These are phyloP conservation scores for Leucoraja ocellata DNA, from an alignment of 2,797 vertebrate species.

Conservation along the genomic window DNA sequence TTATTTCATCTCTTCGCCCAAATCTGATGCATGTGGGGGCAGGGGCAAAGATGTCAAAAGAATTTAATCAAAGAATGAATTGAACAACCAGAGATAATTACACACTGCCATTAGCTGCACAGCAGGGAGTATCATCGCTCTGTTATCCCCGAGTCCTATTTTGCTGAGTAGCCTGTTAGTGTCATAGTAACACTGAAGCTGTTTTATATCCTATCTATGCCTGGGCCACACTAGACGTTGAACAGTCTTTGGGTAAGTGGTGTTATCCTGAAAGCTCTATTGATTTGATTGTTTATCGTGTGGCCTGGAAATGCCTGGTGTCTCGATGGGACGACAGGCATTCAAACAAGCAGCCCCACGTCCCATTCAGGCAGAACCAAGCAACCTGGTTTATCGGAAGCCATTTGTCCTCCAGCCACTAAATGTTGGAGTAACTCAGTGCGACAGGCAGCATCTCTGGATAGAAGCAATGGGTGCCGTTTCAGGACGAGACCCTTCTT, in stretches of 20 bases:
- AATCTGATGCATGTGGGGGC: not conserved
- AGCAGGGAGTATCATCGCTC: not conserved
- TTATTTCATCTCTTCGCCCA: not conserved
- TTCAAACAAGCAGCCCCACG: too few relatives aligned
- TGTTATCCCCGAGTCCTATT: too few relatives aligned
- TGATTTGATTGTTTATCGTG: not conserved
- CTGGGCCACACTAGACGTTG: not conserved
- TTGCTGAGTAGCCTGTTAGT: not conserved
- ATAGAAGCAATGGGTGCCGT: too few relatives aligned
- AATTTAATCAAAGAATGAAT: not conserved
- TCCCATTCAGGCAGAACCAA: too few relatives aligned
- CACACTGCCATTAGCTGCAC: not conserved
- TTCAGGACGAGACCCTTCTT: too few relatives aligned
- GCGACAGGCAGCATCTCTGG: too few relatives aligned
- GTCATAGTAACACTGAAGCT: not conserved
- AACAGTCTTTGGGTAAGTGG: not conserved
- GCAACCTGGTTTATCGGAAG: too few relatives aligned
- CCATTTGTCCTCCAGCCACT: too few relatives aligned
- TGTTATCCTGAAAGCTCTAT: not conserved
- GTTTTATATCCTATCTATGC: not conserved
- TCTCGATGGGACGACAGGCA: too few relatives aligned
- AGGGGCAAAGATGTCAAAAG: not conserved
- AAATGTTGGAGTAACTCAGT: too few relatives aligned
- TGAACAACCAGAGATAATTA: not conserved
- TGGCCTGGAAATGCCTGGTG: too few relatives aligned